Percentiles rank a stretch among this genome's conserved stretches.
phyloP scores from a whole-genome alignment of 1,140 invertebrate species.

The Phymorhynchus buccinoides region DNA sequence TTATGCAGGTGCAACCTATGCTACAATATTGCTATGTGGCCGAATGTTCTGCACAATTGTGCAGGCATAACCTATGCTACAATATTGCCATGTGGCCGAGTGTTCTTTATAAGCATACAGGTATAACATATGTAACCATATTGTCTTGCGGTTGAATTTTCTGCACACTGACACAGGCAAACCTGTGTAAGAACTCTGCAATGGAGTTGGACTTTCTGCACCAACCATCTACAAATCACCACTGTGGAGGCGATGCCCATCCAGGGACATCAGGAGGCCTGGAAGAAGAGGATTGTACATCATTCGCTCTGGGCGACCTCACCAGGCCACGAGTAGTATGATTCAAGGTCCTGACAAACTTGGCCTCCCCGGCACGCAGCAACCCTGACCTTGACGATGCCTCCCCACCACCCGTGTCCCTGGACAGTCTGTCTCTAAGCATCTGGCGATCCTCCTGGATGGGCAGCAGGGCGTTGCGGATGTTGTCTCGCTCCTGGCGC shows the following conservation, averaged over 20 bases:
- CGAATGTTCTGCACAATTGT: neutral
- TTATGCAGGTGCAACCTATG: neutral
- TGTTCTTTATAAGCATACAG: neutral
- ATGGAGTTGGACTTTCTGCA: too few species aligned
- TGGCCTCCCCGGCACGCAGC: conserved; percentile 25
- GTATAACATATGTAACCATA: neutral
- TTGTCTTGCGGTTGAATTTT: neutral
- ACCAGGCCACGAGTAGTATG: neutral
- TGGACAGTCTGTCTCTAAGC: conserved; percentile 50
- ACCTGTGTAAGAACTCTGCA: too few species aligned
- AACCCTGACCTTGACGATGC: neutral
- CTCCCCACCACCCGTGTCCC: neutral
- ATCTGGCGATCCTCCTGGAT: conserved; percentile 56
- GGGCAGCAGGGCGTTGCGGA: conserved; percentile 63
- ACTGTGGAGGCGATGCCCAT: conserved; percentile 19
- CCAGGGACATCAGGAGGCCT: neutral
- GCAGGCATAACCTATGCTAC: neutral
- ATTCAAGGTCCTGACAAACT: conserved; percentile 34
- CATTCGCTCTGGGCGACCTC: neutral
- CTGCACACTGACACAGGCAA: neutral
- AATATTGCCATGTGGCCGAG: neutral
- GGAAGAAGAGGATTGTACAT: neutral
- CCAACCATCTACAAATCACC: too few species aligned
- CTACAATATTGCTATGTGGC: too few species aligned
- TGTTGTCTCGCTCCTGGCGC: conserved; percentile 55